These are phyloP conservation scores for Benitochromis conjunctus DNA, from an alignment of 2,113 vertebrate species.

Conservation along the genomic window DNA sequence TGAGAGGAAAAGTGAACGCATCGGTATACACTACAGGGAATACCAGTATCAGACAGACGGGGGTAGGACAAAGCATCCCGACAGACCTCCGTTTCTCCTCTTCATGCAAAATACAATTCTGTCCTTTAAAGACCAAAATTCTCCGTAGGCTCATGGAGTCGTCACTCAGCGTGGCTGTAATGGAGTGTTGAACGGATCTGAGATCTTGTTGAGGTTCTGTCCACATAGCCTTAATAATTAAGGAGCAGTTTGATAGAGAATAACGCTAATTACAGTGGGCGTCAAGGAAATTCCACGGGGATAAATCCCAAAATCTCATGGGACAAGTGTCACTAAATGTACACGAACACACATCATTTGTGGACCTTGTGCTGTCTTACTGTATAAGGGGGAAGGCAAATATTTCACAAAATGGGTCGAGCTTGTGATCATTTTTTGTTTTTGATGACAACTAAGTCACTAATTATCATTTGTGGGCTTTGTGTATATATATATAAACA, in stretches of 20 bases:
- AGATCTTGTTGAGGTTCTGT: slow-evolving; percentile 27
- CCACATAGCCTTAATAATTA: background rate
- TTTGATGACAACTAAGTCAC: background rate
- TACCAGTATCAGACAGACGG: background rate
- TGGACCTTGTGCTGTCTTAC: background rate
- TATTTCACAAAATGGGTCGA: background rate
- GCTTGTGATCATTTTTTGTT: background rate
- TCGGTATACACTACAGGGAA: background rate
- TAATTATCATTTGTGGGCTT: background rate
- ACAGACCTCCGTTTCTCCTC: background rate
- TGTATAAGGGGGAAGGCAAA: background rate
- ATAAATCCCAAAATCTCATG: background rate
- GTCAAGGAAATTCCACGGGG: background rate
- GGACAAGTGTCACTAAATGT: background rate
- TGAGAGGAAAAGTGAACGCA: background rate
- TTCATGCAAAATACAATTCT: slow-evolving; percentile 10
- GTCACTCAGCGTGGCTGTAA: slow-evolving; percentile 16
- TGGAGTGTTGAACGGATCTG: slow-evolving; percentile 26
- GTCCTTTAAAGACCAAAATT: background rate
- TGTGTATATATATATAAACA: background rate
- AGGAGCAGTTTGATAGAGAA: background rate
- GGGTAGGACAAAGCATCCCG: slow-evolving; percentile 1
- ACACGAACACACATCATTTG: background rate
- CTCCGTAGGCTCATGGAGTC: slow-evolving; percentile 21
- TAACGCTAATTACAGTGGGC: slow-evolving; percentile 3